Evolutionary conservation across 2,113 vertebrate species (phyloP), one percentile per base, ranked within the genome.

Genomic region (Isichthys henryi): DNA sequence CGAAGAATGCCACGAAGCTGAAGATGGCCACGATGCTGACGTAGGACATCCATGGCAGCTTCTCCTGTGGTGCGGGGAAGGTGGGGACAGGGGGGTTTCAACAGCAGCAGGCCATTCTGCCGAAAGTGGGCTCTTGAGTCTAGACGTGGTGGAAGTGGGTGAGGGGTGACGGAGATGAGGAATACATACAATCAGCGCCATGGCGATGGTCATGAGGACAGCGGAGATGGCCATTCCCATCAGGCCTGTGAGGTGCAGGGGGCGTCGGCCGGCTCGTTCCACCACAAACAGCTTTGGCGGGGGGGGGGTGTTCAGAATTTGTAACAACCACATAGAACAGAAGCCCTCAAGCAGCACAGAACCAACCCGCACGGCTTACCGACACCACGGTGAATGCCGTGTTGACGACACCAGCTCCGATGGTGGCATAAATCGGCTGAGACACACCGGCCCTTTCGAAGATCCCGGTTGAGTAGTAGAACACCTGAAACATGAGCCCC

Each of bases 391-490:
- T 99, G 94, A 99, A 99, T 27, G 96, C 97, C 0, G 97, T 98
- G 91, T 99, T 99, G 85, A 99, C 97, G 43, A 98, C 96, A 0
- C 98, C 98, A 0, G 98, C 95, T 56, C 98, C 98, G 0, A 99
- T 98, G 91, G 98, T 99, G 90, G 98, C 98, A 0, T 99, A 99
- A 86, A 99, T 97, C 0, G 98, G 98, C 95, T 99, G 96, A 84
- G 97, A 91, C 87, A 99, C 98, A 0, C 97, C 97, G 0, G 98
- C 95, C 91, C 96, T 97, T 92, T 96, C 93, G 0, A 99, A 99
- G 93, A 99, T 99, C 90, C 94, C 95, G 0, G 98, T 99, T 0
- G 98, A 99, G 88, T 98, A 99, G 93, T 99, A 99, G 93, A 99
- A 99, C 35, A 99, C 97, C 98, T 99, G 52, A 35, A 50, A 45